Evolutionary conservation across 1,140 invertebrate species (phyloP).

Genomic region (Drosophila ohnishii): DNA sequence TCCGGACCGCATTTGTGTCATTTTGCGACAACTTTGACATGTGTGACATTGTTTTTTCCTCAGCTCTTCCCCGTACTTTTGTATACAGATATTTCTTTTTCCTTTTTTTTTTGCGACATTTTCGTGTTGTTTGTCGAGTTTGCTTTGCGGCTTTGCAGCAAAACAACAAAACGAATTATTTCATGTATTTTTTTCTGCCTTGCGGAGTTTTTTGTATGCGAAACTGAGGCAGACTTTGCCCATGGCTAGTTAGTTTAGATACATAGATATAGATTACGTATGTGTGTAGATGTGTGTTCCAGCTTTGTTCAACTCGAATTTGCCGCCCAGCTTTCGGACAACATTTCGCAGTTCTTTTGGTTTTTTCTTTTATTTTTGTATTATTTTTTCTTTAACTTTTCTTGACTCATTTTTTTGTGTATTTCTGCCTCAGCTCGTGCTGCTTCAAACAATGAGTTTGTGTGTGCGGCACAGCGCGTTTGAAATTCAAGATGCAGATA

Average conservation of each 20-base stretch:
- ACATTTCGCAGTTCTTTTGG: conserved; percentile 44
- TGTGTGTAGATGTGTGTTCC: conserved; percentile 26
- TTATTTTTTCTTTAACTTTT: conserved; percentile 36
- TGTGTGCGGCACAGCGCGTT: conserved; percentile 46
- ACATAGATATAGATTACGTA: conserved; percentile 59
- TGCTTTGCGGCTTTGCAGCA: conserved; percentile 63
- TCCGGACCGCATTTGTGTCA: conserved; percentile 79
- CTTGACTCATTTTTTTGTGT: conserved; percentile 45
- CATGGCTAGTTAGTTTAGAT: conserved; percentile 72
- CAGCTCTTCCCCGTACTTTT: conserved; percentile 24
- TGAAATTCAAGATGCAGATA: conserved; percentile 56
- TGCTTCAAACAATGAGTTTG: conserved; percentile 58
- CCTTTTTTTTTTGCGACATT: conserved; percentile 61
- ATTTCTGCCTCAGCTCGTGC: conserved; percentile 50
- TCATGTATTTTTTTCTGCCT: conserved; percentile 52
- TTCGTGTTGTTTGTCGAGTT: conserved; percentile 70
- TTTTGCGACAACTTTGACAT: conserved; percentile 81
- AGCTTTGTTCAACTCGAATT: conserved; percentile 56
- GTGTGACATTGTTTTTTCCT: conserved; percentile 78
- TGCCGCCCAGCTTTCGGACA: conserved; percentile 60
- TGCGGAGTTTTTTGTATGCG: conserved; percentile 41
- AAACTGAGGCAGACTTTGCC: conserved; percentile 63
- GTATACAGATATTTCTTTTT: conserved; percentile 29
- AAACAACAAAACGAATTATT: conserved; percentile 69
- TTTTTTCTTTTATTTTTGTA: conserved; percentile 17